Evolutionary conservation across 1,140 invertebrate genomes (phyloP).

Genomic region (Zelostemma sp.): DNA sequence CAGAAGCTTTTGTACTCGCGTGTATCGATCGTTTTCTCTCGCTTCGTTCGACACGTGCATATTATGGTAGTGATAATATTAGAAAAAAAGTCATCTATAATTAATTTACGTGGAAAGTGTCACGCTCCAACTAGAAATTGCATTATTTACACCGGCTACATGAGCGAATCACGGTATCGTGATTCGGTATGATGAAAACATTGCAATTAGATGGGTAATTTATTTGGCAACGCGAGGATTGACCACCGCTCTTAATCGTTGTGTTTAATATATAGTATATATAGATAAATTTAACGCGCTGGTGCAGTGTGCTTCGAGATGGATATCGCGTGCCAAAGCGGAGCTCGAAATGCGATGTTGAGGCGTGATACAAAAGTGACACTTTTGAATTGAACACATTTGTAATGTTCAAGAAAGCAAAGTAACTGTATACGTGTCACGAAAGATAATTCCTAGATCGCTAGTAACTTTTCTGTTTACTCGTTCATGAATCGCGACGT

Average conservation of each 20-base stretch:
- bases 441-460: too few relatives aligned
- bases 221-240: conserved; percentile 8
- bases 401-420: too few relatives aligned
- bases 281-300: conserved; percentile 41
- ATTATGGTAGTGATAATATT: conserved; percentile 34
- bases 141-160: too few relatives aligned
- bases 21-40: conserved; percentile 53
- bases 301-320: conserved; percentile 37
- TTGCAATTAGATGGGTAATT: background rate
- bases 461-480: too few relatives aligned
- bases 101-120: conserved; percentile 27
- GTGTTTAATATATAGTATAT: conserved; percentile 69
- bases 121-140: conserved; percentile 27
- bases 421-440: too few relatives aligned
- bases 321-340: conserved; percentile 37
- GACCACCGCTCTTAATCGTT: conserved; percentile 50
- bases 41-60: conserved; percentile 46
- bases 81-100: conserved; percentile 30
- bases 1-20: conserved; percentile 57
- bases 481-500: too few relatives aligned
- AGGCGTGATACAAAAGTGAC: too few relatives aligned
- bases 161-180: too few relatives aligned
- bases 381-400: conserved; percentile 20
- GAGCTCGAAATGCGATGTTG: conserved; percentile 17
- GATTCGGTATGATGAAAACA: too few relatives aligned